Percentiles rank a stretch among this genome's conserved stretches.
phyloP scores from a whole-genome alignment of 2,113 vertebrate genomes.

The Felis catus region F.catus_Fca126_mat1.0 CM031420.1:49376001-49376500 shows the following conservation, averaged over 20 bases:
- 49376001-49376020: conserved; percentile 48
- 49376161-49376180: neutral
- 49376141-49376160: conserved; percentile 28
- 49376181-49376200: neutral
- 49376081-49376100: conserved; percentile 23
- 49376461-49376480: conserved; percentile 30
- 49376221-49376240: neutral
- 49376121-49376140: conserved; percentile 50
- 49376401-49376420: conserved; percentile 52
- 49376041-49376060: conserved; percentile 26
- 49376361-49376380: conserved; percentile 42
- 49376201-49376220: neutral
- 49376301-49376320: neutral
- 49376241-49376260: neutral
- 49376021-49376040: conserved; percentile 53
- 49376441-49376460: conserved; percentile 44
- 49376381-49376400: conserved; percentile 47
- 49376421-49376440: conserved; percentile 1
- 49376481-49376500: conserved; percentile 10
- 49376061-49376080: conserved; percentile 42
- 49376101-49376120: conserved; percentile 69
- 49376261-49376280: neutral
- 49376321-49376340: neutral
- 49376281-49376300: neutral
- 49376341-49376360: conserved; percentile 38